Percentiles rank a stretch among this genome's conserved stretches.
phyloP scores from a whole-genome alignment of 1,140 invertebrate genomes.

The Augochlora pura region DNA sequence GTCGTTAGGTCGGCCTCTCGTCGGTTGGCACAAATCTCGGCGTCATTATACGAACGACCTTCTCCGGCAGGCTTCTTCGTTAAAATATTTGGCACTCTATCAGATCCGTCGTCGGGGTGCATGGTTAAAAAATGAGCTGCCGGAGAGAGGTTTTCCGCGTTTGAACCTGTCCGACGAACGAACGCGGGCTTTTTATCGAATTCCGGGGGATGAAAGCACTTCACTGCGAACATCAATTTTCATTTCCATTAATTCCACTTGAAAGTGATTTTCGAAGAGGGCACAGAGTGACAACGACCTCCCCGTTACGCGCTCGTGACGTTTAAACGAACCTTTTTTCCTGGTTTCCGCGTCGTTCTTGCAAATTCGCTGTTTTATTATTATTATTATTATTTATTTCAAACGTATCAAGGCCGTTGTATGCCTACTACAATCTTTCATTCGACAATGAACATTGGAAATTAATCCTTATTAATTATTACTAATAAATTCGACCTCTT shows the following conservation, averaged over 20 bases:
- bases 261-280: background rate
- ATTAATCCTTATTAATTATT: too few relatives aligned
- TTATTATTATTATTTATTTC: too few relatives aligned
- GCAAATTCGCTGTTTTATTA: too few relatives aligned
- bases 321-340: background rate
- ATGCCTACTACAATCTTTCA: too few relatives aligned
- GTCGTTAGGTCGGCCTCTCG: background rate
- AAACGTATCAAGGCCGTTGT: too few relatives aligned
- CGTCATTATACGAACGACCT: background rate
- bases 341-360: background rate
- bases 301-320: background rate
- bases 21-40: slow-evolving; percentile 8
- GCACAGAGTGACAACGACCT: background rate
- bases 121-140: slow-evolving; percentile 20
- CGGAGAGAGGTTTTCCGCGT: background rate
- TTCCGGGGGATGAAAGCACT: background rate
- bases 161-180: background rate
- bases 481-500: too few relatives aligned
- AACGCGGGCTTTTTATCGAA: slow-evolving; percentile 3
- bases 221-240: background rate
- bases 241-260: background rate
- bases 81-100: slow-evolving; percentile 22
- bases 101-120: background rate
- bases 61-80: background rate
- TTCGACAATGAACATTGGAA: too few relatives aligned